A percentile compares a stretch with the other conserved stretches of the same genome.
Conservation (phyloP, 2,888 invertebrate genomes). For the Mystacides longicornis region DNA sequence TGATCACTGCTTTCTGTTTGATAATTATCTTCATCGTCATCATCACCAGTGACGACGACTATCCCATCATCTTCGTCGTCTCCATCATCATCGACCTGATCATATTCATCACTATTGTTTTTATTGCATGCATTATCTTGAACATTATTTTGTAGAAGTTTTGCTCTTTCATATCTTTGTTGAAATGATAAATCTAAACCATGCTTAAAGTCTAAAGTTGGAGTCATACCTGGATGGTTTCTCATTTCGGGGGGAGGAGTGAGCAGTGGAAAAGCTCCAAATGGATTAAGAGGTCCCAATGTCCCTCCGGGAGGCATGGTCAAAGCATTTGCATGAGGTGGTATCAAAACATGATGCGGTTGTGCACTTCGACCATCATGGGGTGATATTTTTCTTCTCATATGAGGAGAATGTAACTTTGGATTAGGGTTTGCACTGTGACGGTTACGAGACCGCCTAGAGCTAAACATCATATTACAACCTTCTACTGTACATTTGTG, state of each 20-base stretch:
- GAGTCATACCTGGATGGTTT: conserved; percentile 42
- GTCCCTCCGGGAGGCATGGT: conserved; percentile 48
- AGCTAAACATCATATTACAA: conserved; percentile 99
- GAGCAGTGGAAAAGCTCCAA: conserved; percentile 69
- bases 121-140: conserved; percentile 37
- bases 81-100: conserved; percentile 47
- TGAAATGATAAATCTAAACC: conserved; percentile 52
- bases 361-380: conserved; percentile 88
- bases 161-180: conserved; percentile 39
- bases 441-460: conserved; percentile 87
- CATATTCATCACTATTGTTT: conserved; percentile 34
- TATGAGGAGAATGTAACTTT: conserved; percentile 91
- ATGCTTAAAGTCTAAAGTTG: conserved; percentile 58
- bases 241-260: conserved; percentile 62
- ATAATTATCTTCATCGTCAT: conserved; percentile 54
- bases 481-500: conserved; percentile 98
- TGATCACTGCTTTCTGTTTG: conserved; percentile 33
- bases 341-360: conserved; percentile 72
- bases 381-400: conserved; percentile 88
- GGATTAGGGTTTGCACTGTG: conserved; percentile 99
- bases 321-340: conserved; percentile 59
- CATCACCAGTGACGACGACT: conserved; percentile 72
- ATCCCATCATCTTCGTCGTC: conserved; percentile 69
- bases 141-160: conserved; percentile 33
- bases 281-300: conserved; percentile 57